Base-by-base conservation (phyloP, 2,888 invertebrate species). In the Orthosia incerta region DNA sequence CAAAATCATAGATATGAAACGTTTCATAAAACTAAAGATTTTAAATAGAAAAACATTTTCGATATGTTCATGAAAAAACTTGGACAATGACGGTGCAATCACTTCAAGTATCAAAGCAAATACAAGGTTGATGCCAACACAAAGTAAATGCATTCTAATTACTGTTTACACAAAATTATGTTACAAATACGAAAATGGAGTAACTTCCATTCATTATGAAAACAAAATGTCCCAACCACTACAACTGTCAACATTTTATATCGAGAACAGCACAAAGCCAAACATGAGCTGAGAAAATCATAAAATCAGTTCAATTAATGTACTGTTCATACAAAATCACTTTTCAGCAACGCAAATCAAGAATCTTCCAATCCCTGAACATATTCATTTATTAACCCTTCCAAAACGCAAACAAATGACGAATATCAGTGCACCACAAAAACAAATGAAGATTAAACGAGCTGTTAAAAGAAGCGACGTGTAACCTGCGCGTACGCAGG, bases 401-500 rank as follows among this genome's bases (percentile, higher is more conserved):
- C 59, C 31, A 71, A 68, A 71, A 48, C 50, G 50, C 31, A 77
- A 62, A 57, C 39, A 66, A 79, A 86, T 82, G 71, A 79, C 83
- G 60, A 73, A 86, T 79, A 72, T 71, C 73, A 60, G 46, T 67
- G 64, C 57, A 80, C 62, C 69, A 56, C 72, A 73, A 74, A 80
- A 80, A 84, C 87, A 84, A 83, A 87, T 84, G 83, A 81, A 87
- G 87, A 86, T 77, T 65, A 75, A 87, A 83, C 78, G 86, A 60
- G 46, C 76, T 80, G 86, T 79, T 86, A 87, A 86, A 83, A 86
- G 87, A 79, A 78, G 74, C 76, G 87, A 88, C 79, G 87, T 76
- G 71, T 80, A 77, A 83, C 72, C 82, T 82, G 88, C 78, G 84
- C 86, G 46, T 68, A 80, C 86, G 87, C 91, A 92, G 93, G 93